Conservation (phyloP, 2,888 invertebrate genomes). For the Biston stratarius region DNA sequence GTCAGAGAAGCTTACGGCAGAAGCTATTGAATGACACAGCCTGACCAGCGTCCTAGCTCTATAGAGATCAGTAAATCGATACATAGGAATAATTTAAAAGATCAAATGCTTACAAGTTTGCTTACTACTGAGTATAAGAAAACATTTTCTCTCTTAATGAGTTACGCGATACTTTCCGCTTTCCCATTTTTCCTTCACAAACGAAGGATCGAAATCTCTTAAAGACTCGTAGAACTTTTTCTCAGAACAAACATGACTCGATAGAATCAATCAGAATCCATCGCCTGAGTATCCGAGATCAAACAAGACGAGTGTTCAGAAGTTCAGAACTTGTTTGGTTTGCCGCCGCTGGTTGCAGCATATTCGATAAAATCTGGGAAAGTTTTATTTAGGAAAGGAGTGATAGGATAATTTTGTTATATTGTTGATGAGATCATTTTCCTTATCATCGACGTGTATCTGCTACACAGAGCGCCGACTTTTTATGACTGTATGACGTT, state of each 20-base stretch:
- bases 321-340: conserved; percentile 73
- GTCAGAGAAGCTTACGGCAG: no score
- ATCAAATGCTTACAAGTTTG: neutral
- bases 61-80: no score
- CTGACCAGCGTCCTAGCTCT: no score
- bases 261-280: conserved; percentile 78
- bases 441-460: no score
- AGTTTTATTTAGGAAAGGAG: conserved; percentile 46
- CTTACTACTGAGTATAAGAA: neutral
- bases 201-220: conserved; percentile 13
- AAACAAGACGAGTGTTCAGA: conserved; percentile 68
- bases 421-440: no score
- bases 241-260: conserved; percentile 64
- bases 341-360: conserved; percentile 67
- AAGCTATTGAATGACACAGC: no score
- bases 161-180: neutral
- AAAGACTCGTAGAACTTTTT: conserved; percentile 51
- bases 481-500: no score
- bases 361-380: conserved; percentile 78
- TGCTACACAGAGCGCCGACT: no score
- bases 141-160: conserved; percentile 14
- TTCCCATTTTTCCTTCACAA: neutral
- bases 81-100: no score
- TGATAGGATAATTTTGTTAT: conserved; percentile 1
- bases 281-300: conserved; percentile 69